A percentile compares a stretch with the other conserved stretches of the same genome.
Conservation (phyloP, 2,797 vertebrate genomes). For the Margarornis squamiger region DNA sequence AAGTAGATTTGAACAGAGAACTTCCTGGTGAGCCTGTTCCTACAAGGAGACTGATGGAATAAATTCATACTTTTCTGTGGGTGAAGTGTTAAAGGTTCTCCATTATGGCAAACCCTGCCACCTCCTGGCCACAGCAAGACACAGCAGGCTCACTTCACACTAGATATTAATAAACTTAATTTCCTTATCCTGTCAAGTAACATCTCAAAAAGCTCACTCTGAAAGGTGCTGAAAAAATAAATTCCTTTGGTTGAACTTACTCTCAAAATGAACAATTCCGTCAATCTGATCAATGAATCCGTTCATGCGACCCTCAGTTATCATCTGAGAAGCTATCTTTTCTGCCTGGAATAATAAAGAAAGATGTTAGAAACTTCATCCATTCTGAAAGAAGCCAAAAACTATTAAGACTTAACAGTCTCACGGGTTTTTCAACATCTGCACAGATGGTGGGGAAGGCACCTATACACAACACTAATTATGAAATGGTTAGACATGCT, state of each 20-base stretch:
- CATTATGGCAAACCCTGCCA: not conserved
- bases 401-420: not conserved
- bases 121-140: not conserved
- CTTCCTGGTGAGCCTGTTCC: not conserved
- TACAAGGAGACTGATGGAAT: not conserved
- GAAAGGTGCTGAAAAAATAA: not conserved
- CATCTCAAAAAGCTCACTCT: not conserved
- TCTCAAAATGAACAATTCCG: slow-evolving; percentile 98
- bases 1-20: not conserved
- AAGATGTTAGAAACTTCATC: not conserved
- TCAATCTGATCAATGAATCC: slow-evolving; percentile 99
- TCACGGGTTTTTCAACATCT: not conserved
- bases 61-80: not conserved
- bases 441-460: rapidly evolving
- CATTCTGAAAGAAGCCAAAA: not conserved
- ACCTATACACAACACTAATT: not conserved
- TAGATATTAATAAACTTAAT: not conserved
- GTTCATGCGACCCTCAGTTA: slow-evolving; percentile 98
- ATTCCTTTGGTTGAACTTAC: slow-evolving; percentile 77
- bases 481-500: not conserved
- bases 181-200: not conserved
- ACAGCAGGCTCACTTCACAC: not conserved
- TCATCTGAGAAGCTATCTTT: slow-evolving; percentile 99
- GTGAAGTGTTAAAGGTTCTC: not conserved
- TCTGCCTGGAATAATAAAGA: slow-evolving; percentile 83